These are phyloP conservation scores for Sarotherodon lohbergeri DNA, from an alignment of 2,113 vertebrate genomes.

Conservation along the genomic window DNA sequence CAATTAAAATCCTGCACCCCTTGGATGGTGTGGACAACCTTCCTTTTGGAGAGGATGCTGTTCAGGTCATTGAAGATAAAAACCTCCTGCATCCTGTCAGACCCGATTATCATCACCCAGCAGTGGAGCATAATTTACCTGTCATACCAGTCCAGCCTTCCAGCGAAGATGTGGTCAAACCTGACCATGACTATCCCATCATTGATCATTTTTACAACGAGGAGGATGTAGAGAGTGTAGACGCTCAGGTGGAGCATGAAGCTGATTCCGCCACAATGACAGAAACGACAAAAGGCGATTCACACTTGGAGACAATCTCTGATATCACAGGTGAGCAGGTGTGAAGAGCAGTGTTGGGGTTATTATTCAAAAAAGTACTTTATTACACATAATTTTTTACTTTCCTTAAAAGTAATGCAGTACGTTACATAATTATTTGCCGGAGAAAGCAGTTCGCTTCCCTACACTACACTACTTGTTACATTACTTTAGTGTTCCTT, in stretches of 20 bases:
- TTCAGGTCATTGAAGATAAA: background rate
- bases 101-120: background rate
- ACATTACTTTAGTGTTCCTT: background rate
- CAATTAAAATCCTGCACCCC: slow-evolving; percentile 31
- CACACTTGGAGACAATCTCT: background rate
- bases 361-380: background rate
- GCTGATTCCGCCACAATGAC: background rate
- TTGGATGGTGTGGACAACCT: background rate
- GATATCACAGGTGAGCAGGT: slow-evolving; percentile 32
- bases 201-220: background rate
- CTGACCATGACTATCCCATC: background rate
- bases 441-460: background rate
- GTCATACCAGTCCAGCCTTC: background rate
- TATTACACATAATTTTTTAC: background rate
- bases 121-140: slow-evolving; percentile 17
- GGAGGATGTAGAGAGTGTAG: background rate
- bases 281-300: background rate
- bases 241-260: background rate
- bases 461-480: background rate
- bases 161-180: background rate
- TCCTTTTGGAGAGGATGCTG: background rate
- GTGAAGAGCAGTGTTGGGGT: background rate
- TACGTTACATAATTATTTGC: background rate
- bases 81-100: background rate
- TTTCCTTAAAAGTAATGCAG: background rate